Evolutionary conservation across 2,113 vertebrate genomes (phyloP).

Genomic region (Gulo gulo): DNA sequence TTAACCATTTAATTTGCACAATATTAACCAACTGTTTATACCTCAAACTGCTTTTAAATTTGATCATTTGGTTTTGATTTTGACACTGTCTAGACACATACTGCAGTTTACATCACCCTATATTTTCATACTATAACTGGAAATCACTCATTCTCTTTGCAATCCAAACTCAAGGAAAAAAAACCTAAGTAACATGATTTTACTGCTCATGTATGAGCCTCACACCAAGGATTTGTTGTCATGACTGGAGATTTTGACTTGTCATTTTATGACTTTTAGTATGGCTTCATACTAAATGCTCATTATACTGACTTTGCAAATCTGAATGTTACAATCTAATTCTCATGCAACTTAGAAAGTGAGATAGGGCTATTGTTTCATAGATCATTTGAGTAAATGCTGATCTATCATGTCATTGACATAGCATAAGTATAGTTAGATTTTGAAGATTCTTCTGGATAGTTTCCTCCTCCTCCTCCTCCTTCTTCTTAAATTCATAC

Average conservation of each 20-base stretch:
- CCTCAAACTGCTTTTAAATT: neutral
- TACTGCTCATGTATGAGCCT: neutral
- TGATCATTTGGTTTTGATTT: slow-evolving; percentile 36
- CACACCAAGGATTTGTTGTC: neutral
- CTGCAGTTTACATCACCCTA: neutral
- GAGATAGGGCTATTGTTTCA: neutral
- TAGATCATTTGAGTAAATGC: neutral
- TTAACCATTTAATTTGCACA: neutral
- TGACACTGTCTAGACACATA: neutral
- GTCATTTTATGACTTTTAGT: neutral
- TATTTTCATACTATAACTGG: neutral
- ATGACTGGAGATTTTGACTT: slow-evolving; percentile 3
- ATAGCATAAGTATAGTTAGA: neutral
- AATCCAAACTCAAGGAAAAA: neutral
- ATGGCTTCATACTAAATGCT: neutral
- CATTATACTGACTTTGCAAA: neutral
- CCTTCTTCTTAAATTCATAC: neutral
- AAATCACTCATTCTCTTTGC: neutral
- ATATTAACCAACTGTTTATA: neutral
- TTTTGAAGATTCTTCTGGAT: neutral
- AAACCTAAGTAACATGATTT: neutral
- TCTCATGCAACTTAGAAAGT: neutral
- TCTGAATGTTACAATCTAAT: neutral
- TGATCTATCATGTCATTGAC: neutral
- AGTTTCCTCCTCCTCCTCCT: neutral